These are phyloP conservation scores for Gorsachius magnificus DNA, from an alignment of 2,797 vertebrate genomes.

Conservation along the genomic window DNA sequence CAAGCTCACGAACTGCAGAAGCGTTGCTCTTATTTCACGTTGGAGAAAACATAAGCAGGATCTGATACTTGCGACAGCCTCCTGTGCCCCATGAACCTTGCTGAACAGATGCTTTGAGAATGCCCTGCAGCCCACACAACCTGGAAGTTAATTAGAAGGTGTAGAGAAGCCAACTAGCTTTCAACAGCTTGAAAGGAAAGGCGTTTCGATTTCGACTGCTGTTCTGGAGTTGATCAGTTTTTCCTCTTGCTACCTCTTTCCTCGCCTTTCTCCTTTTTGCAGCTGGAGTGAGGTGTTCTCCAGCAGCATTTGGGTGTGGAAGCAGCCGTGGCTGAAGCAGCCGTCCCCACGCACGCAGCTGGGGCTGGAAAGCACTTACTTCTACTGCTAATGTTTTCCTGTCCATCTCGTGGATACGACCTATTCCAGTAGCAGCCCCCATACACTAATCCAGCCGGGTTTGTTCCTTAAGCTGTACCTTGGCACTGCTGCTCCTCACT, in stretches of 20 bases:
- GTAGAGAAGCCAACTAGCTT: slow-evolving; percentile 15
- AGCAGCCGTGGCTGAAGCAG: background rate
- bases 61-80: background rate
- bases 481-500: background rate
- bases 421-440: background rate
- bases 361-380: background rate
- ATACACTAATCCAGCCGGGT: fast-evolving
- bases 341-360: fast-evolving
- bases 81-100: background rate
- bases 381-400: background rate
- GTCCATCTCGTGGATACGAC: background rate
- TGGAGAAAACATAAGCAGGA: background rate
- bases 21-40: background rate
- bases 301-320: background rate
- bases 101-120: slow-evolving; percentile 37
- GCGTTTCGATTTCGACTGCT: background rate
- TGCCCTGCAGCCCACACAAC: background rate
- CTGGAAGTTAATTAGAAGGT: slow-evolving; percentile 16
- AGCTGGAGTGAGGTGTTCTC: background rate
- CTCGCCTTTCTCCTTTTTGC: background rate
- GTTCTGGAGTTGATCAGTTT: background rate
- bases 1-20: background rate
- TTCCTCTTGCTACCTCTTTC: background rate
- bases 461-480: background rate
- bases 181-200: background rate